A percentile compares a stretch with the other conserved stretches of the same genome.
These are phyloP conservation scores for Oxyruncus cristatus DNA, from an alignment of 2,113 vertebrate genomes.

Conservation along the genomic window DNA sequence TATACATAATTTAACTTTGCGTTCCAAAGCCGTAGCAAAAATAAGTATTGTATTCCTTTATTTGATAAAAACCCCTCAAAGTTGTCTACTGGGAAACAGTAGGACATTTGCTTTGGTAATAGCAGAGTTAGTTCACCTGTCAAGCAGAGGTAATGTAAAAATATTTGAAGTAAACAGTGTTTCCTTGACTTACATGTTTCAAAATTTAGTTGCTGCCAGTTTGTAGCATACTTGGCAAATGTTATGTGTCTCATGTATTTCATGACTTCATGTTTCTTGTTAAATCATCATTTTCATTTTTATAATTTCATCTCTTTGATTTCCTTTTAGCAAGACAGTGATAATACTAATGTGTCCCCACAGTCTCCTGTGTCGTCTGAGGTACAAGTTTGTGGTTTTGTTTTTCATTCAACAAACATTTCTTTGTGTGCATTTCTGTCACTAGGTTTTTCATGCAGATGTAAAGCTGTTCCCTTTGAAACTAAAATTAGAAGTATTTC, in stretches of 20 bases:
- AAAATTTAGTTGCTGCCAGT: neutral
- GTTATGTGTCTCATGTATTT: neutral
- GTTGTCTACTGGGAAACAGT: neutral
- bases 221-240: neutral
- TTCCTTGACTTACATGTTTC: neutral
- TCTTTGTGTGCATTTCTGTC: neutral
- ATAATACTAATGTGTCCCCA: conserved; percentile 82
- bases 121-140: neutral
- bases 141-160: neutral
- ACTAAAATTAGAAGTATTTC: neutral
- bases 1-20: neutral
- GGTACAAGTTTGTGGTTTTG: conserved; percentile 75
- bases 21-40: neutral
- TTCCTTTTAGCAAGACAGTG: conserved; percentile 84
- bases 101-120: neutral
- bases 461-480: neutral
- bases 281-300: conserved; percentile 59
- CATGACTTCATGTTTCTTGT: conserved; percentile 35
- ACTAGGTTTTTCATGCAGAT: neutral
- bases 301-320: conserved; percentile 76
- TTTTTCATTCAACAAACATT: conserved; percentile 22
- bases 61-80: neutral
- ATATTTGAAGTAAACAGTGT: rapidly evolving
- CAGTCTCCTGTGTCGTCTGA: conserved; percentile 82
- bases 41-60: neutral